These are phyloP conservation scores for Paratrypauchen microcephalus DNA, from an alignment of 2,797 vertebrate species.

Conservation along the genomic window DNA sequence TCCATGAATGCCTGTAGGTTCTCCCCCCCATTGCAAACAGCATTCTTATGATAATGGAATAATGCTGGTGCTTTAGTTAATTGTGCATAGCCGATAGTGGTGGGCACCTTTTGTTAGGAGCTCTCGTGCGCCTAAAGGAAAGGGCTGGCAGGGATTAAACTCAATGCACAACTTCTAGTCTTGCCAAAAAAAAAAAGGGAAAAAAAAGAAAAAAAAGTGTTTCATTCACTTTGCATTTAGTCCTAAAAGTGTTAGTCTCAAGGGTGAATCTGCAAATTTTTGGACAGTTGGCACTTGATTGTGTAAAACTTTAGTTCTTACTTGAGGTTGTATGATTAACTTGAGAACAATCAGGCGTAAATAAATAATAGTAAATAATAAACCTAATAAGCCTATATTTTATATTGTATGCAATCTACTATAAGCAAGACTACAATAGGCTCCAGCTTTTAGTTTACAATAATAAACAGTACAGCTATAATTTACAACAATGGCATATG, in stretches of 20 bases:
- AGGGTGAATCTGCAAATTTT: background rate
- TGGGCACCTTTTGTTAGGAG: slow-evolving; percentile 77
- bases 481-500: background rate
- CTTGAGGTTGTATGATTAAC: background rate
- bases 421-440: background rate
- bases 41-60: slow-evolving; percentile 82
- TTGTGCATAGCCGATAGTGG: slow-evolving; percentile 76
- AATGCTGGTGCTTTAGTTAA: slow-evolving; percentile 80
- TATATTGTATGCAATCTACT: background rate
- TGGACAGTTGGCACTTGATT: too few species aligned
- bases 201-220: slow-evolving; percentile 31
- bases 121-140: slow-evolving; percentile 69
- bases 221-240: slow-evolving; percentile 41
- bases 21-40: slow-evolving; percentile 67
- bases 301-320: background rate
- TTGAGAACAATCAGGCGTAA: background rate
- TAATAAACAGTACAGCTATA: too few species aligned
- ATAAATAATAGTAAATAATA: too few species aligned
- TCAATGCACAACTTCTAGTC: slow-evolving; percentile 50
- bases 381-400: background rate
- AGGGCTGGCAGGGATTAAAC: slow-evolving; percentile 74
- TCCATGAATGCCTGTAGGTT: slow-evolving; percentile 67
- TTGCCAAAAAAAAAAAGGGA: slow-evolving; percentile 13
- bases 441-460: background rate
- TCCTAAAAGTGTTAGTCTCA: slow-evolving; percentile 32